Conservation (phyloP, 2,113 vertebrate genomes). For the Rhinoderma darwinii region DNA sequence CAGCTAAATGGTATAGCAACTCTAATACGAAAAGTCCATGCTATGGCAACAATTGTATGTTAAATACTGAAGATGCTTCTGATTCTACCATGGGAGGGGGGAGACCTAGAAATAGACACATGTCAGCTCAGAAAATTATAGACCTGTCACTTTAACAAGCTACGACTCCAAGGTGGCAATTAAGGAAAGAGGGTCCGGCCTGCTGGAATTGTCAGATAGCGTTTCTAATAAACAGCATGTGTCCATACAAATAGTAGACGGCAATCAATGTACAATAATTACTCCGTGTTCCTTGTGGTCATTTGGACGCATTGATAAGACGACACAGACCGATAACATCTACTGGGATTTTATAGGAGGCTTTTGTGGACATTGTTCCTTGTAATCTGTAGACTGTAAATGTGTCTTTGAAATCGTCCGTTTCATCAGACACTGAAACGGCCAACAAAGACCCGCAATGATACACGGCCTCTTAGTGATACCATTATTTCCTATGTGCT, state of each 20-base stretch:
- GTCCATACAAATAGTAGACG: constrained; percentile 40
- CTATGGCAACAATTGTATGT: not conserved
- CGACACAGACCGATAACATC: constrained; percentile 23
- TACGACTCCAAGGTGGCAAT: constrained; percentile 41
- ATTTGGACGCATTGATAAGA: constrained; percentile 52
- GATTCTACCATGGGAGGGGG: not conserved
- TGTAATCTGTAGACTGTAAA: constrained; percentile 30
- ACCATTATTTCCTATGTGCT: not conserved
- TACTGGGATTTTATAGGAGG: constrained; percentile 13
- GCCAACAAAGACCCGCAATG: constrained; percentile 2
- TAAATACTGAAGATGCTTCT: constrained; percentile 25
- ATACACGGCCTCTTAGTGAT: not conserved
- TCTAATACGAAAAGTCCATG: not conserved
- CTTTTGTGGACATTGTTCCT: not conserved
- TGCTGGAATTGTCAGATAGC: constrained; percentile 53
- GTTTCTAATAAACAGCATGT: constrained; percentile 45
- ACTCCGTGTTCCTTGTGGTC: constrained; percentile 24
- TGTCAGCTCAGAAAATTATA: constrained; percentile 26
- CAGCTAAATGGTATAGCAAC: too few species aligned
- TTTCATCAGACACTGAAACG: not conserved
- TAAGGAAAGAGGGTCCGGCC: constrained; percentile 39
- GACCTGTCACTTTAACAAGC: constrained; percentile 55
- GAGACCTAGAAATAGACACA: not conserved
- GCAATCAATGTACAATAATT: constrained; percentile 56
- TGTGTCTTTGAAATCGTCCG: constrained; percentile 1